A percentile compares a stretch with the other conserved stretches of the same genome.
These are phyloP conservation scores for Leucoraja erinaceus DNA, from an alignment of 2,113 vertebrate genomes.

Conservation along the genomic window DNA sequence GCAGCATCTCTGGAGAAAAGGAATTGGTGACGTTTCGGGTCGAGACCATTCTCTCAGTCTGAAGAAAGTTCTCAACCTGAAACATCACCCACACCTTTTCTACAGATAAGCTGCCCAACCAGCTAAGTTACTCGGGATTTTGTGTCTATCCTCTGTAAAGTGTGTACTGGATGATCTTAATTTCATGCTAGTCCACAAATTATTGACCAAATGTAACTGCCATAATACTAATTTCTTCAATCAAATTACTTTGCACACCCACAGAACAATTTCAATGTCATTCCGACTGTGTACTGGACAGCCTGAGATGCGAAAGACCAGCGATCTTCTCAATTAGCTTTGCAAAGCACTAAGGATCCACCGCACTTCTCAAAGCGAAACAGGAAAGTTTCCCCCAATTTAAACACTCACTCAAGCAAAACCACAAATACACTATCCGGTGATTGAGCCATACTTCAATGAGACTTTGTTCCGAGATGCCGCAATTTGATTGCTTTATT, in stretches of 20 bases:
- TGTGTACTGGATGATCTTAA: neutral
- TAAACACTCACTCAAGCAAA: neutral
- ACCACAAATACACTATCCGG: neutral
- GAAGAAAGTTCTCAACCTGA: too few species aligned
- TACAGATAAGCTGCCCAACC: too few species aligned
- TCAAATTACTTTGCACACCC: neutral
- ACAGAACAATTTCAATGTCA: neutral
- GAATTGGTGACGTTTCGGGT: too few species aligned
- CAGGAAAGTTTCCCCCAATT: neutral
- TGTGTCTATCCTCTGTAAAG: neutral
- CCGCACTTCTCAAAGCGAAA: neutral
- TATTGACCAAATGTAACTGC: neutral
- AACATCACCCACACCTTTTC: too few species aligned
- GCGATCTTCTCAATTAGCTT: neutral
- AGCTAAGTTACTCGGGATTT: too few species aligned
- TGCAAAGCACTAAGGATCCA: neutral
- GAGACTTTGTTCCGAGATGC: neutral
- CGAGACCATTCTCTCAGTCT: too few species aligned
- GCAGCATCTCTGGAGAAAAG: too few species aligned
- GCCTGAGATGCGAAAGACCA: neutral
- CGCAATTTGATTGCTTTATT: neutral
- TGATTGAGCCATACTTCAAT: neutral
- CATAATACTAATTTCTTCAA: neutral
- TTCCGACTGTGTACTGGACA: neutral
- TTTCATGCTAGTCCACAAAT: neutral